Evolutionary conservation across 64 coral and sea anemone genomes (phyloP).

Genomic region (Porites australiensis): DNA sequence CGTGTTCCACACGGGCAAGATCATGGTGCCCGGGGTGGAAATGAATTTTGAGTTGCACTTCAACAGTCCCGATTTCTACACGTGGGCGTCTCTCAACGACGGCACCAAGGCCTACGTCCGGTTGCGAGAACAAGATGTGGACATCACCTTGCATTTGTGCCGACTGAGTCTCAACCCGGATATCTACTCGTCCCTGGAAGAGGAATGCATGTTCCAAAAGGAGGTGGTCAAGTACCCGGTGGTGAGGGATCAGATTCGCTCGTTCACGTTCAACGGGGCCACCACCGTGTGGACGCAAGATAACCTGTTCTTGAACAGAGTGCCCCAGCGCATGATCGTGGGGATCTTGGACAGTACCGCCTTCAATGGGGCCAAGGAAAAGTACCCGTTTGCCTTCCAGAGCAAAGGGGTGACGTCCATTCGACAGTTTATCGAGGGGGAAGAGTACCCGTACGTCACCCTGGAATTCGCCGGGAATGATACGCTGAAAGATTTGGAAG

Average conservation of each 20-base stretch:
- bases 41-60: neutral
- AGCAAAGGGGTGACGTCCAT: slow-evolving; percentile 17
- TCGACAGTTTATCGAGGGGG: slow-evolving; percentile 17
- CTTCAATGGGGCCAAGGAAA: neutral
- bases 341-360: neutral
- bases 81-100: neutral
- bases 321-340: slow-evolving; percentile 47
- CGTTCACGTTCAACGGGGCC: neutral
- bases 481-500: slow-evolving; percentile 24
- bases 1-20: neutral
- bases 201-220: neutral
- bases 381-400: slow-evolving; percentile 54
- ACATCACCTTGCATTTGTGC: slow-evolving; percentile 24
- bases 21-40: neutral
- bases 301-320: neutral
- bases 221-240: neutral
- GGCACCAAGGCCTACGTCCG: neutral
- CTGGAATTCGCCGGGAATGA: slow-evolving; percentile 26
- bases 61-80: neutral
- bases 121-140: neutral
- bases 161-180: neutral
- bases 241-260: slow-evolving; percentile 25
- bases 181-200: neutral
- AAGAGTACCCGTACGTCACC: slow-evolving; percentile 34
- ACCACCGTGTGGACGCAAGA: neutral